Percentiles rank a stretch among this genome's conserved stretches.
Conservation (phyloP, 92 coral and sea anemone species). For the Porites evermanni region DNA sequence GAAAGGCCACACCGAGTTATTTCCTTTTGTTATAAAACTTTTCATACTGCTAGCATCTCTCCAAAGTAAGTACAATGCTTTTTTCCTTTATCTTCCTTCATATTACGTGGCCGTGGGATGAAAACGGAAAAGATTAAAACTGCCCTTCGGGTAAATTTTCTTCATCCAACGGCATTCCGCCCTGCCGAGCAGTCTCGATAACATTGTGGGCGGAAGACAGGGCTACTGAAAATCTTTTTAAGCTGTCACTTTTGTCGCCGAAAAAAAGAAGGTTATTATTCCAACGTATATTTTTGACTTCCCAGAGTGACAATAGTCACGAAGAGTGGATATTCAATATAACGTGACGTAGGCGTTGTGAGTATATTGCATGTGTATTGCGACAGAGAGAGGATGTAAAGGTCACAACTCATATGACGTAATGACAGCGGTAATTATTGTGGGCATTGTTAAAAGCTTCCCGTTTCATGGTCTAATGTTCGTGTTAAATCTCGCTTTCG, state of each 20-base stretch:
- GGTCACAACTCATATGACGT: slow-evolving; percentile 28
- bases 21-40: no score
- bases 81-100: neutral
- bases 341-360: slow-evolving; percentile 16
- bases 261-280: neutral
- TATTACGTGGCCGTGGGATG: neutral
- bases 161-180: neutral
- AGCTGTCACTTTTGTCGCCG: neutral
- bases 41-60: neutral
- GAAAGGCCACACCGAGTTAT: no score
- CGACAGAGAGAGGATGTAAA: slow-evolving; percentile 12
- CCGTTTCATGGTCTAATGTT: neutral
- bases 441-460: neutral
- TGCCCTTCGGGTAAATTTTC: neutral
- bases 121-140: neutral
- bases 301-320: neutral
- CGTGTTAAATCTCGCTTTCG: slow-evolving; percentile 2
- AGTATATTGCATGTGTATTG: neutral
- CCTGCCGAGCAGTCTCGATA: neutral
- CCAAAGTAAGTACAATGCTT: neutral
- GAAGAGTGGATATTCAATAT: neutral
- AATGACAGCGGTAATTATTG: neutral
- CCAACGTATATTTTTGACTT: neutral
- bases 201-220: neutral
- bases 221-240: neutral